Evolutionary conservation across 2,797 vertebrate genomes (phyloP), one percentile per base, ranked within the genome.

Genomic region (Xiphorhynchus erythropygius): DNA sequence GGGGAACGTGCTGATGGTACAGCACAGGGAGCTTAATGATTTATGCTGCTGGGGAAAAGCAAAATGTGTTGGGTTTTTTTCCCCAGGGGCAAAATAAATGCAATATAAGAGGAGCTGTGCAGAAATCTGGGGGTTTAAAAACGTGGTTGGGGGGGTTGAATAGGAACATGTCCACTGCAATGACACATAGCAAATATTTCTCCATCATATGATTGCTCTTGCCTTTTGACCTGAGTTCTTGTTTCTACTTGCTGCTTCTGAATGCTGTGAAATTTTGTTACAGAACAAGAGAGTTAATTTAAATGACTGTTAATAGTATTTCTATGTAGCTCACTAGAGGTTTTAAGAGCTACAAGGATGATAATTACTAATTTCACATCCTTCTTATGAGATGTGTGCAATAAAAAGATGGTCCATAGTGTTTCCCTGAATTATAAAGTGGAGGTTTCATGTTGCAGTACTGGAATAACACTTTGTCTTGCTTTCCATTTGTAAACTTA

Each of bases 11-110:
- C 84, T 92, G 82, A 80, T 95, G 94, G 80, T 5, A 13, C 10
- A 86, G 86, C 90, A 85, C 91, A 78, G 74, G 85, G 70, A 81
- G 74, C 95, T 95, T 56, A 96, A 95, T 95, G 89, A 95, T 93
- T 60, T 82, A 37, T 89, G 33, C 78, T 87, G 63, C 74, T 60
- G 44, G 59, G 18, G 71, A 70, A 75, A 94, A 87, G 23, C 28
- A 91, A 88, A 92, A 74, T 22, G 13, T 49, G 42, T 8, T 63
- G 11, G 8, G 1, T 11, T 12, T 10, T 18, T 71, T 46, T 56
- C 18, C 33, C 33, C 39, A 42, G 27, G 7, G 71, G 18, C 56
- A 87, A 90, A 88, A 81, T 7, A 13, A 50, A 18, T 42, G 46
- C 37, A 46, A 32, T 52, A 25, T 65, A 35, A 18, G 24, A 49